A percentile compares a stretch with the other conserved stretches of the same genome.
phyloP scores from a whole-genome alignment of 1,140 invertebrate genomes.

The Microvelia longipes region DNA sequence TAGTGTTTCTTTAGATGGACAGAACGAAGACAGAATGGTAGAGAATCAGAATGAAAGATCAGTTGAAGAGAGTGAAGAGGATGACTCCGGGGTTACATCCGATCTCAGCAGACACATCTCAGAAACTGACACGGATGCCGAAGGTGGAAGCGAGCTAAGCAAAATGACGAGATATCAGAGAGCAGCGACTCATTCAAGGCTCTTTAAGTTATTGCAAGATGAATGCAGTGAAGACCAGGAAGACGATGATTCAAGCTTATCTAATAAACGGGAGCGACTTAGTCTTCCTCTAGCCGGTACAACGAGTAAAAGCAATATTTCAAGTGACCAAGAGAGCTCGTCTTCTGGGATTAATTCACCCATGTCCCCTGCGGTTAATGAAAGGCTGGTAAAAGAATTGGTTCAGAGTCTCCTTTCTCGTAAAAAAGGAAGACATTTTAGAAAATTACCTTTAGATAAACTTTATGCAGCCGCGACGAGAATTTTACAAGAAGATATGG shows the following conservation, averaged over 20 bases:
- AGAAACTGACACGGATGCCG: slow-evolving; percentile 46
- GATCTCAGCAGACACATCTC: slow-evolving; percentile 52
- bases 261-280: slow-evolving; percentile 24
- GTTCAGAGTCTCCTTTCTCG: slow-evolving; percentile 37
- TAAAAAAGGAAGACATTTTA: slow-evolving; percentile 35
- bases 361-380: slow-evolving; percentile 35
- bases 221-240: slow-evolving; percentile 34
- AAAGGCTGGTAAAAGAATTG: slow-evolving; percentile 38
- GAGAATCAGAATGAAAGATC: slow-evolving; percentile 16
- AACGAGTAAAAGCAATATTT: slow-evolving; percentile 9
- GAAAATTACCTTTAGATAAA: slow-evolving; percentile 37
- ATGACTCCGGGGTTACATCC: slow-evolving; percentile 53
- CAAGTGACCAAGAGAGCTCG: slow-evolving; percentile 21
- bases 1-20: neutral
- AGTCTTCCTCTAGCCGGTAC: slow-evolving; percentile 27
- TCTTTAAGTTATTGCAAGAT: slow-evolving; percentile 48
- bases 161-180: slow-evolving; percentile 45
- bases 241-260: slow-evolving; percentile 18
- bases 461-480: slow-evolving; percentile 38
- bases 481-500: slow-evolving; percentile 35
- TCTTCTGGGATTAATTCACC: slow-evolving; percentile 37
- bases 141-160: slow-evolving; percentile 35
- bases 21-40: slow-evolving; percentile 4
- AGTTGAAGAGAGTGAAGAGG: slow-evolving; percentile 43
- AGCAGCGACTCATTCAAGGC: slow-evolving; percentile 51